A percentile compares a stretch with the other conserved stretches of the same genome.
phyloP scores from a whole-genome alignment of 1,140 invertebrate genomes.

The Drosophila santomea region DNA sequence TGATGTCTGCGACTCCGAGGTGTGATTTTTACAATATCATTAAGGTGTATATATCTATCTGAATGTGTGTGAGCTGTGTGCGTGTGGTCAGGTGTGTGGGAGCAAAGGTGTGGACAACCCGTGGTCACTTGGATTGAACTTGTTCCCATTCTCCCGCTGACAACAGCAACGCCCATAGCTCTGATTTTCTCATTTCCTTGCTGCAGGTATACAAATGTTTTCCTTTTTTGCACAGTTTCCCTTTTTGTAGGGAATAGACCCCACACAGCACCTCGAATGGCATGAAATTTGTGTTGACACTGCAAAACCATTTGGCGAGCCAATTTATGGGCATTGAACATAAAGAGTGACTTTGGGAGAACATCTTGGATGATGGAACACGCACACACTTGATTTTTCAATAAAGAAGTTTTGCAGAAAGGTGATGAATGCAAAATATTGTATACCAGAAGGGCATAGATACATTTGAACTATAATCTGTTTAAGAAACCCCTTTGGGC shows the following conservation, averaged over 20 bases:
- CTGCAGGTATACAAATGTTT: slow-evolving; percentile 18
- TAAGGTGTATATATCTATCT: slow-evolving; percentile 33
- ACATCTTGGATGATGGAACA: slow-evolving; percentile 9
- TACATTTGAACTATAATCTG: not conserved
- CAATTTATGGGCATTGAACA: slow-evolving; percentile 25
- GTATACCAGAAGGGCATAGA: not conserved
- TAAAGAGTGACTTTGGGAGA: not conserved
- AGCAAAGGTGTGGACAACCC: slow-evolving; percentile 78
- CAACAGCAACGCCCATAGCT: slow-evolving; percentile 73
- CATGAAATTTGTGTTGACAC: slow-evolving; percentile 79
- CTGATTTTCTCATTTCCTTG: slow-evolving; percentile 32
- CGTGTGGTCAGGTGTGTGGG: slow-evolving; percentile 73
- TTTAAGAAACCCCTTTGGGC: no score
- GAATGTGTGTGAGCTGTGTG: slow-evolving; percentile 16
- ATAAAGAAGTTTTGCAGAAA: slow-evolving; percentile 30
- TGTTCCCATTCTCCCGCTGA: slow-evolving; percentile 62
- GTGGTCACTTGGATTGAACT: slow-evolving; percentile 61
- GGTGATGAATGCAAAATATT: slow-evolving; percentile 12
- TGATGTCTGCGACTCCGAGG: slow-evolving; percentile 61
- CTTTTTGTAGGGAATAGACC: slow-evolving; percentile 32
- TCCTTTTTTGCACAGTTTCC: slow-evolving; percentile 29
- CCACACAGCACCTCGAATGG: slow-evolving; percentile 56
- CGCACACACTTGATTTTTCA: not conserved
- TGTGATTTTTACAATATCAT: slow-evolving; percentile 84
- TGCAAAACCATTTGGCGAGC: slow-evolving; percentile 63